A percentile compares a stretch with the other conserved stretches of the same genome.
These are phyloP conservation scores for Carcharodon carcharias DNA, from an alignment of 2,797 vertebrate species.

Conservation along the genomic window DNA sequence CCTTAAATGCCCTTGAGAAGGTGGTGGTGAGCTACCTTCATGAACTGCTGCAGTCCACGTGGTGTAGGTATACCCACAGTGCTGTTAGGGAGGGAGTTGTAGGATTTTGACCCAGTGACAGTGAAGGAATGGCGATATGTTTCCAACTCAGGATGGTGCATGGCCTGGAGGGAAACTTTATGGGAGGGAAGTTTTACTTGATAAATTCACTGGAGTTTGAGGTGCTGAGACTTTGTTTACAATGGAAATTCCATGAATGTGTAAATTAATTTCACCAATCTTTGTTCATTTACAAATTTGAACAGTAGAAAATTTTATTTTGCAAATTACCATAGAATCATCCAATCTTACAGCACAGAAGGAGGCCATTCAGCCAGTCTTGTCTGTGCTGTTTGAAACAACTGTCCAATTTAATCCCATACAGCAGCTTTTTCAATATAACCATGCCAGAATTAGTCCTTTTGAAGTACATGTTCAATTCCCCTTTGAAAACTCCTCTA, in stretches of 20 bases:
- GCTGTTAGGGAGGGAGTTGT: no score
- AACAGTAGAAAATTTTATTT: background rate
- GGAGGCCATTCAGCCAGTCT: background rate
- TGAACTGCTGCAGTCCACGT: no score
- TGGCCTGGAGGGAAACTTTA: no score
- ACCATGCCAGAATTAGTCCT: background rate
- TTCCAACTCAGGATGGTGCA: no score
- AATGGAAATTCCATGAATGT: background rate
- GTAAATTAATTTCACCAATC: background rate
- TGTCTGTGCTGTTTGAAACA: background rate
- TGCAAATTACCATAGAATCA: background rate
- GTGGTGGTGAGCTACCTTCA: no score
- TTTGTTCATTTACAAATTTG: background rate
- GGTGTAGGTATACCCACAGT: no score
- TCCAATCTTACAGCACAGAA: background rate
- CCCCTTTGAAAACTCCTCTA: background rate
- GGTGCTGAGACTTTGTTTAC: background rate
- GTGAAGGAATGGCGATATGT: no score
- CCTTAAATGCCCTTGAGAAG: no score
- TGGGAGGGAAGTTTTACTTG: background rate
- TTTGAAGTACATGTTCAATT: background rate
- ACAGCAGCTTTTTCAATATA: background rate
- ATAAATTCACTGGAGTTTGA: background rate
- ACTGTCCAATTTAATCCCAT: background rate
- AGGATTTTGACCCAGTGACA: no score